Conservation (phyloP, 2,888 invertebrate genomes). For the Laspeyria flexula region DNA sequence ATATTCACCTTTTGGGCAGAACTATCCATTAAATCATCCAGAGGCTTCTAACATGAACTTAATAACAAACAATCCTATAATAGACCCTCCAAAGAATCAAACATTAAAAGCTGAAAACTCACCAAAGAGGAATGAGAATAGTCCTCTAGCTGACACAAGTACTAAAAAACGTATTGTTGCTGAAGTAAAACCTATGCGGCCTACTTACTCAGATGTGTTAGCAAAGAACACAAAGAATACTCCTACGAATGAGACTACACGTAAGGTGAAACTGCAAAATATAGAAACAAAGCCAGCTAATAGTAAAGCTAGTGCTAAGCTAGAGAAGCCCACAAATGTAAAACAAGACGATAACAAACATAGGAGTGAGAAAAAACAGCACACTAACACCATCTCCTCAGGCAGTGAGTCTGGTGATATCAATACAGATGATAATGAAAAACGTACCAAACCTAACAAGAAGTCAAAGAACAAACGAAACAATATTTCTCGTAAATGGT, state of each 20-base stretch:
- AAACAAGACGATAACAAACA: constrained; percentile 69
- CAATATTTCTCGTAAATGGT: constrained; percentile 85
- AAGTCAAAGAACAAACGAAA: constrained; percentile 77
- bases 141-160: constrained; percentile 82
- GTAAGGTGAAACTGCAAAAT: constrained; percentile 77
- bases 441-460: constrained; percentile 71
- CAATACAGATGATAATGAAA: constrained; percentile 74
- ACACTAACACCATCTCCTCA: constrained; percentile 72
- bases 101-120: constrained; percentile 66
- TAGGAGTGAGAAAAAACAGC: constrained; percentile 71
- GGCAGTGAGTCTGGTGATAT: constrained; percentile 83
- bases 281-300: constrained; percentile 69
- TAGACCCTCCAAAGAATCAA: constrained; percentile 60
- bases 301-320: constrained; percentile 71
- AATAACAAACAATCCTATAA: constrained; percentile 59
- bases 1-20: constrained; percentile 90
- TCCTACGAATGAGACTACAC: constrained; percentile 72
- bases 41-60: constrained; percentile 71
- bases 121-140: constrained; percentile 77
- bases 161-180: constrained; percentile 91
- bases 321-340: constrained; percentile 65
- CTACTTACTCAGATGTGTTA: constrained; percentile 93
- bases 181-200: constrained; percentile 95
- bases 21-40: constrained; percentile 83
- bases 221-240: constrained; percentile 88